A percentile compares a stretch with the other conserved stretches of the same genome.
Conservation (phyloP, 1,140 invertebrate genomes). For the Cotesia glomerata region DNA sequence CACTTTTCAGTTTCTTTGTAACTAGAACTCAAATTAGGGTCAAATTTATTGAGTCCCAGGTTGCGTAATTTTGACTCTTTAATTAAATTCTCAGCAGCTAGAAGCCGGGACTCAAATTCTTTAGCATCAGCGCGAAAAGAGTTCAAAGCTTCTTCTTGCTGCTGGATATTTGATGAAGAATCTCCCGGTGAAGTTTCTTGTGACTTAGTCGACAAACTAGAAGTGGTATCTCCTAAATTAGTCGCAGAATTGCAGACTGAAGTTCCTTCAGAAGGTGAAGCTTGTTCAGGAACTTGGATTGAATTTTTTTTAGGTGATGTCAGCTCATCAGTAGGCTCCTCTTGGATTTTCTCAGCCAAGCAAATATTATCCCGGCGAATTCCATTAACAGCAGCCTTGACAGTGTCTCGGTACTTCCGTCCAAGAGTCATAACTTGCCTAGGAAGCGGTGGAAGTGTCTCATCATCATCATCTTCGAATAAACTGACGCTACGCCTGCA, state of each 20-base stretch:
- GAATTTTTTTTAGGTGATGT: conserved; percentile 7
- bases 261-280: conserved; percentile 35
- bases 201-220: conserved; percentile 43
- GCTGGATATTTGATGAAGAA: conserved; percentile 42
- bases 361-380: conserved; percentile 40
- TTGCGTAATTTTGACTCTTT: conserved; percentile 58
- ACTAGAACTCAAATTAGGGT: conserved; percentile 44
- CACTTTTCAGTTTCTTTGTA: conserved; percentile 52
- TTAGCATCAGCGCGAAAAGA: conserved; percentile 32
- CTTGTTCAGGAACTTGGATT: neutral
- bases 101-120: conserved; percentile 50
- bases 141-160: conserved; percentile 37
- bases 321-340: conserved; percentile 45
- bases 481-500: conserved; percentile 50
- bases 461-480: conserved; percentile 49
- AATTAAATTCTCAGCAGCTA: conserved; percentile 57
- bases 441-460: conserved; percentile 35
- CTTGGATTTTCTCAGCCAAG: conserved; percentile 54
- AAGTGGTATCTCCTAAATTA: conserved; percentile 36
- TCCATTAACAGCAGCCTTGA: conserved; percentile 29
- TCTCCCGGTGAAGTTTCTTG: conserved; percentile 49
- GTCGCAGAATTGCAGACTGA: conserved; percentile 40
- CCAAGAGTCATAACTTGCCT: conserved; percentile 42
- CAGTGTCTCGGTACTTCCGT: conserved; percentile 41
- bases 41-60: conserved; percentile 37